phyloP scores from a whole-genome alignment of 1,140 invertebrate species.

The Orius laevigatus region DNA sequence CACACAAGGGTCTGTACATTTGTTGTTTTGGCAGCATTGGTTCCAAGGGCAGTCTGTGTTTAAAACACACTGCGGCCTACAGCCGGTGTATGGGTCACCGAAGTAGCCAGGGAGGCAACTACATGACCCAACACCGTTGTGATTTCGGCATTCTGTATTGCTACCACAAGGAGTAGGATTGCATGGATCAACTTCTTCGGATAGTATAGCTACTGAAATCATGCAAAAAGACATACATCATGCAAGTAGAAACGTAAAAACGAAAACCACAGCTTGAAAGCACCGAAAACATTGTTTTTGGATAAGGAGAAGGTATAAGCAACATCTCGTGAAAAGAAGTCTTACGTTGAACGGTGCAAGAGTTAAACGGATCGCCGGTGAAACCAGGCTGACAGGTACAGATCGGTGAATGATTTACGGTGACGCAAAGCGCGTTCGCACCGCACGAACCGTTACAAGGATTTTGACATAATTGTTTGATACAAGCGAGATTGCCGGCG shows the following conservation, averaged over 20 bases:
- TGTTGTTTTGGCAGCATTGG: constrained; percentile 63
- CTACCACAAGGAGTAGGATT: constrained; percentile 63
- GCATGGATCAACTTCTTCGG: constrained; percentile 37
- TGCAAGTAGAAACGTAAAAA: constrained; percentile 1
- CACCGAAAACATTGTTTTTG: constrained; percentile 8
- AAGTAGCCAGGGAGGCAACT: constrained; percentile 51
- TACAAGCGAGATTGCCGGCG: constrained; percentile 47
- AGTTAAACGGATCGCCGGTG: constrained; percentile 58
- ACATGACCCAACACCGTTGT: constrained; percentile 33
- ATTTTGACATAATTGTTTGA: constrained; percentile 54
- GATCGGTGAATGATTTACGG: constrained; percentile 54
- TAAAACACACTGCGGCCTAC: constrained; percentile 62
- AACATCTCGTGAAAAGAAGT: constrained; percentile 10
- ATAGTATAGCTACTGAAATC: constrained; percentile 9
- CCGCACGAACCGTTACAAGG: constrained; percentile 61
- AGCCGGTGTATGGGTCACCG: constrained; percentile 58
- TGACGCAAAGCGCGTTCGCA: constrained; percentile 50
- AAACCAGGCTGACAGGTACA: constrained; percentile 54
- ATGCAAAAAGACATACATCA: constrained; percentile 11
- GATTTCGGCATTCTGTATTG: constrained; percentile 49
- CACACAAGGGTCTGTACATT: constrained; percentile 64
- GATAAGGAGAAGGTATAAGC: constrained; percentile 1
- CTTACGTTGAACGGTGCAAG: constrained; percentile 34
- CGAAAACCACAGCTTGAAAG: constrained; percentile 7
- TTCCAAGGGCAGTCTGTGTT: constrained; percentile 64